Evolutionary conservation across 2,113 vertebrate species (phyloP), one percentile per base, ranked within the genome.

Genomic region (Protobothrops mucrosquamatus): DNA sequence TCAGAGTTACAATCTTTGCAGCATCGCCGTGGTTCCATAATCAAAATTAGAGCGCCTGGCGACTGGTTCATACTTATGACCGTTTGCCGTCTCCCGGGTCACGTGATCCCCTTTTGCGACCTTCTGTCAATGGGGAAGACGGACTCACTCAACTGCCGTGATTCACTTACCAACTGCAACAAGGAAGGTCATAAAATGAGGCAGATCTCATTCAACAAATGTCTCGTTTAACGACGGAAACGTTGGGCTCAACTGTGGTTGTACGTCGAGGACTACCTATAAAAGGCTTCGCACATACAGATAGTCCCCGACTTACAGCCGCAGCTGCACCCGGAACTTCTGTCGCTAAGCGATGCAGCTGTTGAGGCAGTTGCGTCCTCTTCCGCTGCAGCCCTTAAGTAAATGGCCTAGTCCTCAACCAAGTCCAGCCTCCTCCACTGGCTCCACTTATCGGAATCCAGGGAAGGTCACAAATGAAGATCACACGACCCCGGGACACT

Each of bases 401-500:
- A n/a, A 64, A n/a, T 5, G 11, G 12, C 61, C 12, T n/a, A 5
- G 26, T 12, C 61, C 2, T 64, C 29, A n/a, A 64, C 1, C 61
- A n/a, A n/a, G 11, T 12, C 29, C 61, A n/a, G n/a, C 61, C 22
- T 59, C 23, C 57, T 23, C 23, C 57, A 0, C 10, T 64, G 61
- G n/a, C 29, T 14, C n/a, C 12, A 0, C 29, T n/a, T n/a, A n/a
- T 29, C 29, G n/a, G 61, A n/a, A 69, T 69, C 29, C 29, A n/a
- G 14, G 11, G 61, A 64, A 14, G 11, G 61, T 64, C 11, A 2
- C 61, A n/a, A n/a, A 64, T 69, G 29, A 6, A 3, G 12, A 57
- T 23, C 2, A 22, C 2, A 22, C 4, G 6, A 6, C 29, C 24
- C 57, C 3, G 1, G 57, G 57, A 26, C 1, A 2, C 12, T 15